Evolutionary conservation across 2,888 invertebrate genomes (phyloP).

Genomic region (Sminthurinus aureus): DNA sequence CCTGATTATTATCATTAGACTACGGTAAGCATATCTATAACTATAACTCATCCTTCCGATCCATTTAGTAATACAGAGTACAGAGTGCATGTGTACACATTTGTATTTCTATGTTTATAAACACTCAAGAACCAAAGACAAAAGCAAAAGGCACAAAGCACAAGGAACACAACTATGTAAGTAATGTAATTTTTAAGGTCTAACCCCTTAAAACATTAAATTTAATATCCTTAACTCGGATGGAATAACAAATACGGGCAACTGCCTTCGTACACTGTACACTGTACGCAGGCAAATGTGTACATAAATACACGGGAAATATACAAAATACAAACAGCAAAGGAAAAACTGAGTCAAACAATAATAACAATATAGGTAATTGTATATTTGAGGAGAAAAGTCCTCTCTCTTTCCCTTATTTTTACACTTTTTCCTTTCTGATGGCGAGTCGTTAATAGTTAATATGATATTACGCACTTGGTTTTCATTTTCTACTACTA

Average conservation of each 20-base stretch:
- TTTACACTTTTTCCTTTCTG: background rate
- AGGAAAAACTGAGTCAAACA: background rate
- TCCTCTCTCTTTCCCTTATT: background rate
- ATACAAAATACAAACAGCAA: background rate
- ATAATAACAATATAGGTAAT: background rate
- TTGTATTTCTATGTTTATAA: too few species aligned
- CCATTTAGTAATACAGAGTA: too few species aligned
- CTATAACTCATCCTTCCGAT: constrained; percentile 29
- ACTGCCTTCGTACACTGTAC: too few species aligned
- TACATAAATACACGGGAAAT: background rate
- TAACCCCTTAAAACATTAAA: constrained; percentile 33
- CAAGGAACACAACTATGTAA: background rate
- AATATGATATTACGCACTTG: background rate
- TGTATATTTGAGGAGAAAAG: background rate
- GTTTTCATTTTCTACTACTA: too few species aligned
- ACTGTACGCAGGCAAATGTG: too few species aligned
- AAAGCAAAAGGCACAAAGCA: too few species aligned
- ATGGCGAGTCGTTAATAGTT: background rate
- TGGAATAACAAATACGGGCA: constrained; percentile 31
- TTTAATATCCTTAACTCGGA: constrained; percentile 31
- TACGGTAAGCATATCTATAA: constrained; percentile 28
- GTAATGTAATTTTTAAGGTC: constrained; percentile 10
- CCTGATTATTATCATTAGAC: constrained; percentile 56
- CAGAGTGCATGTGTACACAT: background rate
- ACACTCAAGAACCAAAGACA: background rate